phyloP scores from a whole-genome alignment of 2,113 vertebrate species.

The Cynocephalus volans region DNA sequence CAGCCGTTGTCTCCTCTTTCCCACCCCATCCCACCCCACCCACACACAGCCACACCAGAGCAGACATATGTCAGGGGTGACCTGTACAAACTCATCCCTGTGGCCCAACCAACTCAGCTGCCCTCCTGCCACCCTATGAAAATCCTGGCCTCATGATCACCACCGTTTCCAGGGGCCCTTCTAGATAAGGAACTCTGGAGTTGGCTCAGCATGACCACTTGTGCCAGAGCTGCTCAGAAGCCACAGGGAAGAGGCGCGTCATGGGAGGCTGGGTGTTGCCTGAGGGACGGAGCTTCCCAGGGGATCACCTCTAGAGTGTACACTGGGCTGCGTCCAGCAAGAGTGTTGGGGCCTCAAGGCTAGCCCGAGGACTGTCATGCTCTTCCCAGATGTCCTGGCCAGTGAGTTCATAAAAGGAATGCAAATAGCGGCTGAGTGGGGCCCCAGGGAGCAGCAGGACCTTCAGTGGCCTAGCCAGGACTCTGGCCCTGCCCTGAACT shows the following conservation, averaged over 20 bases:
- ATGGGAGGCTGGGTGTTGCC: fast-evolving
- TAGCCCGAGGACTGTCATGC: neutral
- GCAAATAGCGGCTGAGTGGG: neutral
- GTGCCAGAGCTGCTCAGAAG: neutral
- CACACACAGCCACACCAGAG: neutral
- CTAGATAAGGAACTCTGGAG: neutral
- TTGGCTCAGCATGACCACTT: neutral
- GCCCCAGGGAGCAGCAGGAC: slow-evolving; percentile 11
- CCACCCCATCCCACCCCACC: neutral
- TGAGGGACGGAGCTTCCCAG: neutral
- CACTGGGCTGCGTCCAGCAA: neutral
- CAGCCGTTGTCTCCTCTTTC: neutral
- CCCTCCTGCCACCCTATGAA: neutral
- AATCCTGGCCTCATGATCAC: neutral
- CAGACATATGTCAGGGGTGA: neutral
- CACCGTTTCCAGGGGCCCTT: neutral
- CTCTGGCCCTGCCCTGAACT: neutral
- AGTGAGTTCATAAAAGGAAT: slow-evolving; percentile 45
- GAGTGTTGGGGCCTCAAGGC: neutral
- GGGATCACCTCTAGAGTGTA: neutral
- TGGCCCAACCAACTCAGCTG: neutral
- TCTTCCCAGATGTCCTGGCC: neutral
- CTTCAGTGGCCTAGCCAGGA: neutral
- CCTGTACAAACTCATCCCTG: neutral
- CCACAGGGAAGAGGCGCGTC: neutral